Evolutionary conservation across 2,888 invertebrate genomes (phyloP).

Genomic region (Ochropacha duplaris): DNA sequence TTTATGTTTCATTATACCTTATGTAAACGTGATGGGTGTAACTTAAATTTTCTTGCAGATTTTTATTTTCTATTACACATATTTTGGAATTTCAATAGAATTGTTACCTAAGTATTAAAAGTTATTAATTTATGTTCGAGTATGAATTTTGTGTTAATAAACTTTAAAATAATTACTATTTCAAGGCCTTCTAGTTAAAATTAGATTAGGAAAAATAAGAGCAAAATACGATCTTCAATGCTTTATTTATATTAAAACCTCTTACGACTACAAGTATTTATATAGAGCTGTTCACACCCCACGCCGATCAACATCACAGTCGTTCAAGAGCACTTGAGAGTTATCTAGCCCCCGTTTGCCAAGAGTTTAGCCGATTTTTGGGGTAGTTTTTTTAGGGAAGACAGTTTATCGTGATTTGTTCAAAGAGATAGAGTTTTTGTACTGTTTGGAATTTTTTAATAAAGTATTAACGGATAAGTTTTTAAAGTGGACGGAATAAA

Average conservation of each 20-base stretch:
- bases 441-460: conserved; percentile 17
- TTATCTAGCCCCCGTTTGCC: conserved; percentile 38
- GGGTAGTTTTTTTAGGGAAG: conserved; percentile 35
- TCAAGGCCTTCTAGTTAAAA: no score
- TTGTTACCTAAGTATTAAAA: no score
- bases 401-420: conserved; percentile 38
- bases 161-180: no score
- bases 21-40: no score
- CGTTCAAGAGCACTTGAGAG: conserved; percentile 51
- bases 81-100: no score
- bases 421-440: conserved; percentile 25
- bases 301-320: conserved; percentile 44
- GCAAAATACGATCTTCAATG: conserved; percentile 15
- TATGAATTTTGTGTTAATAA: no score
- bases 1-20: no score
- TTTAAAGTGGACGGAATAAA: neutral
- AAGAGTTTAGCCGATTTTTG: conserved; percentile 44
- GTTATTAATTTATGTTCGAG: no score
- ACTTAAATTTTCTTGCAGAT: no score
- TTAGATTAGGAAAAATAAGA: neutral
- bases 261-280: conserved; percentile 32
- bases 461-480: conserved; percentile 8
- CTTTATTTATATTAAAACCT: conserved; percentile 34
- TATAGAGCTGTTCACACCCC: conserved; percentile 45
- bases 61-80: no score